Base-by-base conservation (phyloP, 2,888 invertebrate genomes). In the Oscheius onirici region DNA sequence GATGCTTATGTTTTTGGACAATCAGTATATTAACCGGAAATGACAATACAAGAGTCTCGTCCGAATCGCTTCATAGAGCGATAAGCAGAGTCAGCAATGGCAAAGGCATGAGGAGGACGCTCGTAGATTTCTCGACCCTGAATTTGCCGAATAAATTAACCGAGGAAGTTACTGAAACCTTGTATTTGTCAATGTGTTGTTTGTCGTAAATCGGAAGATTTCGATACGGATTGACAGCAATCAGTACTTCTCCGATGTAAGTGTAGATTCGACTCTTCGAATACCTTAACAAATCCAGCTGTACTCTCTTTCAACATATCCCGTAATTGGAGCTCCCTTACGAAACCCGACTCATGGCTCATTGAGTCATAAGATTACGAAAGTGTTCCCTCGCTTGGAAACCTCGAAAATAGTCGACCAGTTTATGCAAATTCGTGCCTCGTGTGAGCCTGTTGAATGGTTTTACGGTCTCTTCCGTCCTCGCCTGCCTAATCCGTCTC, bases 61-160 rank as follows among this genome's bases (percentile, higher is more conserved):
- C 94, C 93, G 88, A 92, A 91, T 87, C 96, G 93, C 88, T 95
- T 93, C 91, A 99, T 93, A 73, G 94, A 93, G 88, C 94, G 92
- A 89, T 97, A 96, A 60, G 96, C 95, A 8, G 95, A 93, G 89
- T 99, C 97, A 1, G 97, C 96, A 72, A 97, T 93, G n/a, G 97
- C 96, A 89, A 94, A 97, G 80, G 97, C 94, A 88, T 99, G 97
- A 0, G 97, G 97, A 0, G 93, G 92, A 86, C 97, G 93, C 89
- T 99, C 97, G 88, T 96, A 99, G 87, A 97, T 91, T 90, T 97
- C 97, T 84, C 97, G 90, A 13, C 94, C 95, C 91, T 93, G 28
- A 49, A 63, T 46, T 3, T 15, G 24, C n/a, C n/a, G n/a, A n/a
- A n/a, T n/a, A n/a, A n/a, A n/a, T n/a, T n/a, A n/a, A n/a, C n/a